phyloP scores from a whole-genome alignment of 1,140 invertebrate genomes.

The Argopecten irradians region DNA sequence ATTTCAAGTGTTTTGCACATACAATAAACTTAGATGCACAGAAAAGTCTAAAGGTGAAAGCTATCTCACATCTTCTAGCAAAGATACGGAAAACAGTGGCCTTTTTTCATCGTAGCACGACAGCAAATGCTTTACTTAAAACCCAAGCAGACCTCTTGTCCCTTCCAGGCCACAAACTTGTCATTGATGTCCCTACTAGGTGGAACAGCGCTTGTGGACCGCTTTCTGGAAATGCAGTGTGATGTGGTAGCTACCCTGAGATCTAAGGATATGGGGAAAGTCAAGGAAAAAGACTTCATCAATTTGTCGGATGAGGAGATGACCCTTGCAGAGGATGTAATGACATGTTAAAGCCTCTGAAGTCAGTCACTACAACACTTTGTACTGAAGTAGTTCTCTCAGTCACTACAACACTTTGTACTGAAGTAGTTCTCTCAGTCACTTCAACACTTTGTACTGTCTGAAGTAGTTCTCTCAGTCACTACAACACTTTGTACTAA shows the following conservation, averaged over 20 bases:
- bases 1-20: slow-evolving; percentile 38
- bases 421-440: too few species aligned
- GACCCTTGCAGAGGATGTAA: background rate
- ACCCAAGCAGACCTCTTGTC: background rate
- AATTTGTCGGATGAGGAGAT: background rate
- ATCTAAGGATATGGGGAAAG: background rate
- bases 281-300: background rate
- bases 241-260: background rate
- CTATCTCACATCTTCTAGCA: slow-evolving; percentile 6
- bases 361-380: background rate
- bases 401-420: too few species aligned
- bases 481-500: too few species aligned
- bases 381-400: too few species aligned
- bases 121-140: background rate
- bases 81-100: slow-evolving; percentile 30
- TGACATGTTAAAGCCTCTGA: background rate
- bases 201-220: background rate
- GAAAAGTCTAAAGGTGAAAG: background rate
- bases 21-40: slow-evolving; percentile 38
- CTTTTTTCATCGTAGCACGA: slow-evolving; percentile 35
- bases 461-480: too few species aligned
- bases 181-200: slow-evolving; percentile 19
- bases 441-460: too few species aligned
- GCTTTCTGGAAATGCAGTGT: background rate
- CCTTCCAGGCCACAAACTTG: slow-evolving; percentile 26